These are phyloP conservation scores for Ophion ventricosus DNA, from an alignment of 2,888 invertebrate species.

Conservation along the genomic window DNA sequence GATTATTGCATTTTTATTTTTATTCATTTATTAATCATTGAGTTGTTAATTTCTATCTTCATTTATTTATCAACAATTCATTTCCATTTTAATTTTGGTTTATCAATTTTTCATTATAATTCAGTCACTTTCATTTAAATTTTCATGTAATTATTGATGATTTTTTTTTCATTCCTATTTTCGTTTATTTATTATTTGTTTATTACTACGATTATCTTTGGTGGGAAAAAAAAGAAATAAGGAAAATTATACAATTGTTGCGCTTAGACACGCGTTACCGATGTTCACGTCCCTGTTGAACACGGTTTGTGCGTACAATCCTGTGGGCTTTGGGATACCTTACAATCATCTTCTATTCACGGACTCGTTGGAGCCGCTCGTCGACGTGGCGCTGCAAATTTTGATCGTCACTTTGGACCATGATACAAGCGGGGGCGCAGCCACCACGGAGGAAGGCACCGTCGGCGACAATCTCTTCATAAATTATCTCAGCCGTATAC, in stretches of 20 bases:
- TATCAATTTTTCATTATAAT: too few relatives aligned
- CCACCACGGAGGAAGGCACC: slow-evolving; percentile 85
- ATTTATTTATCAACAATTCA: too few relatives aligned
- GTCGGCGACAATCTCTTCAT: slow-evolving; percentile 97
- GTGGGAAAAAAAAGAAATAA: not conserved
- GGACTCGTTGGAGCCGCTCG: slow-evolving; percentile 96
- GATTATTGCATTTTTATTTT: not conserved
- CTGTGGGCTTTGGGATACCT: slow-evolving; percentile 98
- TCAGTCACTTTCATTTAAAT: too few relatives aligned
- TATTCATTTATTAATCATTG: too few relatives aligned
- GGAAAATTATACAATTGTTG: not conserved
- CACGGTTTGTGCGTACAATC: slow-evolving; percentile 98
- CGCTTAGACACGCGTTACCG: slow-evolving; percentile 93
- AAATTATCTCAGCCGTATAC: slow-evolving; percentile 99
- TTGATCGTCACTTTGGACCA: slow-evolving; percentile 98
- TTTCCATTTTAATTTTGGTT: too few relatives aligned
- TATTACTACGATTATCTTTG: not conserved
- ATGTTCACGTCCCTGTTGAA: slow-evolving; percentile 99
- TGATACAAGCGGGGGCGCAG: slow-evolving; percentile 88
- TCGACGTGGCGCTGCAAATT: slow-evolving; percentile 96
- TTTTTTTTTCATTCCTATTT: too few relatives aligned
- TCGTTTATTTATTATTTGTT: too few relatives aligned
- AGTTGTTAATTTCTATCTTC: too few relatives aligned
- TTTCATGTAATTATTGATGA: too few relatives aligned
- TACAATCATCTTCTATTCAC: slow-evolving; percentile 98